phyloP scores from a whole-genome alignment of 2,113 vertebrate genomes.

The Isurus oxyrinchus region DNA sequence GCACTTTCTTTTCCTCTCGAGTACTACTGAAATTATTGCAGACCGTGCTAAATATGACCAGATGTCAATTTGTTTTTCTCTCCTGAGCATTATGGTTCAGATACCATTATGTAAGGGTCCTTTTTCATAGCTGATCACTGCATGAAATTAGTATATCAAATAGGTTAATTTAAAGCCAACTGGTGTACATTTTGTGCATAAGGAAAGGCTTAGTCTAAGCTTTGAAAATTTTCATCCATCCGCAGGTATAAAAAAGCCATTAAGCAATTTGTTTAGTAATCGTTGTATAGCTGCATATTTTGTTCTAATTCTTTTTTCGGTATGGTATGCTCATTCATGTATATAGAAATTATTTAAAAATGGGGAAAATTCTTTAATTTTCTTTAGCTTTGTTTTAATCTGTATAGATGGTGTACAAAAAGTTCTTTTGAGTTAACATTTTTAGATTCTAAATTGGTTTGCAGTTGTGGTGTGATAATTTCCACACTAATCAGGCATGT shows the following conservation, averaged over 20 bases:
- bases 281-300: constrained; percentile 50
- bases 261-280: constrained; percentile 46
- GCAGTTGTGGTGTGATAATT: not conserved
- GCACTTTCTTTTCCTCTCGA: constrained; percentile 42
- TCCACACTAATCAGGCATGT: not conserved
- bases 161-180: constrained; percentile 34
- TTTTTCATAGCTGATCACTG: constrained; percentile 30
- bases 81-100: constrained; percentile 34
- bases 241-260: constrained; percentile 44
- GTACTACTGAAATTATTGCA: constrained; percentile 37
- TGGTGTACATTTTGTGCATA: constrained; percentile 52
- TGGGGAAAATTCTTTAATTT: constrained; percentile 49
- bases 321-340: constrained; percentile 50
- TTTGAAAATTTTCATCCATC: constrained; percentile 46
- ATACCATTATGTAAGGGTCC: constrained; percentile 38
- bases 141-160: constrained; percentile 9
- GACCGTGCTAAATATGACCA: not conserved
- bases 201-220: constrained; percentile 45
- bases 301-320: constrained; percentile 48
- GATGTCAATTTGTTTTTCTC: not conserved
- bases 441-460: constrained; percentile 29
- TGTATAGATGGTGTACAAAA: constrained; percentile 63
- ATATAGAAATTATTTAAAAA: constrained; percentile 57
- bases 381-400: constrained; percentile 56
- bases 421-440: constrained; percentile 44